These are phyloP conservation scores for Oikopleura albicans DNA, from an alignment of 23 tunicate species.

Conservation along the genomic window DNA sequence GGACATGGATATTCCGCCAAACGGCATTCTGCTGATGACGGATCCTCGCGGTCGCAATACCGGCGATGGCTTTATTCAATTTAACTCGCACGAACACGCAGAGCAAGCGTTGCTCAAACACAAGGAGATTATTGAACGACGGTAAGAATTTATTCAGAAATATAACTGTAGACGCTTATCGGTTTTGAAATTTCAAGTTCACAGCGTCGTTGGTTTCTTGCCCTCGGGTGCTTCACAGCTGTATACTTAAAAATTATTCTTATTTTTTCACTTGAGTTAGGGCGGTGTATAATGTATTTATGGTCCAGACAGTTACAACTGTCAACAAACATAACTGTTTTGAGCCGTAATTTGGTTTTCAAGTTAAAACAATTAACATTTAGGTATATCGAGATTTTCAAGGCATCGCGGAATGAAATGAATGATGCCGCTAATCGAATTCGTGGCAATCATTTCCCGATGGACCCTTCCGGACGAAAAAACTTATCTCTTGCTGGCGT, in stretches of 20 bases:
- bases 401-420: background rate
- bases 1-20: constrained; percentile 9
- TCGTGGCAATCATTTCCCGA: background rate
- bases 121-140: background rate
- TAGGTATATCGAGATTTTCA: constrained; percentile 10
- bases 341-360: too few relatives aligned
- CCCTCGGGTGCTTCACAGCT: background rate
- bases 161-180: too few relatives aligned
- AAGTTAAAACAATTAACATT: too few relatives aligned
- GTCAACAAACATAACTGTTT: too few relatives aligned
- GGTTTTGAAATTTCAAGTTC: too few relatives aligned
- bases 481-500: background rate
- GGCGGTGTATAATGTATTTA: too few relatives aligned
- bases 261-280: too few relatives aligned
- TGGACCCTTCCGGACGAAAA: background rate
- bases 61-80: constrained; percentile 1
- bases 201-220: too few relatives aligned
- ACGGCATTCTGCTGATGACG: background rate
- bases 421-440: background rate
- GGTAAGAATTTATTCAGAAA: background rate
- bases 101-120: constrained; percentile 17
- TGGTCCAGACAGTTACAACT: too few relatives aligned
- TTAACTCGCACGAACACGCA: background rate
- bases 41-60: constrained; percentile 13
- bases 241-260: background rate